phyloP scores from a whole-genome alignment of 2,113 vertebrate genomes.

The Stercorarius parasiticus region DNA sequence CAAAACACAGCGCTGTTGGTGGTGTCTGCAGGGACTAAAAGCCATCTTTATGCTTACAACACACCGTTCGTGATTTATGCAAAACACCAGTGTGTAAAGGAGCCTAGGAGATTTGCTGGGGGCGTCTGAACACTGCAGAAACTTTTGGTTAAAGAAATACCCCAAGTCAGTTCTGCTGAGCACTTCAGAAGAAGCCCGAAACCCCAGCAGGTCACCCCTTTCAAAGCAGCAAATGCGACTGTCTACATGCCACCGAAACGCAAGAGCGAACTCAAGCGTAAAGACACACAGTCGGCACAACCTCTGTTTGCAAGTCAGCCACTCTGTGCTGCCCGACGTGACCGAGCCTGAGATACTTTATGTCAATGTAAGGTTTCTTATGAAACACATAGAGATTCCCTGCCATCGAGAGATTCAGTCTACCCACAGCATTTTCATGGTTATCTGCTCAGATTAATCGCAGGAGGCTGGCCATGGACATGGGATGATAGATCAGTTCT shows the following conservation, averaged over 20 bases:
- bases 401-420: not conserved
- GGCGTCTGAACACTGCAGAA: not conserved
- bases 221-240: not conserved
- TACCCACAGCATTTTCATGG: not conserved
- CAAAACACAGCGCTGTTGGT: not conserved
- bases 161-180: not conserved
- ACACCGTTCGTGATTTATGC: not conserved
- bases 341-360: not conserved
- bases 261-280: not conserved
- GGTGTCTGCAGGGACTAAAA: not conserved
- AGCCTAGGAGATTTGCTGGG: not conserved
- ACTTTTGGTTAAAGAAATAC: not conserved
- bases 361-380: not conserved
- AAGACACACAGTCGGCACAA: not conserved
- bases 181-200: not conserved
- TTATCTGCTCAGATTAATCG: not conserved
- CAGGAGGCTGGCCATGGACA: not conserved
- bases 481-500: not conserved
- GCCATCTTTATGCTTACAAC: not conserved
- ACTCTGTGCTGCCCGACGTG: not conserved
- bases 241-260: not conserved
- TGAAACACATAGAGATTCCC: not conserved
- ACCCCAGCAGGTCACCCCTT: not conserved
- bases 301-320: not conserved
- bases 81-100: not conserved